A percentile compares a stretch with the other conserved stretches of the same genome.
These are phyloP conservation scores for Cephus pulcher DNA, from an alignment of 2,888 invertebrate genomes.

Conservation along the genomic window DNA sequence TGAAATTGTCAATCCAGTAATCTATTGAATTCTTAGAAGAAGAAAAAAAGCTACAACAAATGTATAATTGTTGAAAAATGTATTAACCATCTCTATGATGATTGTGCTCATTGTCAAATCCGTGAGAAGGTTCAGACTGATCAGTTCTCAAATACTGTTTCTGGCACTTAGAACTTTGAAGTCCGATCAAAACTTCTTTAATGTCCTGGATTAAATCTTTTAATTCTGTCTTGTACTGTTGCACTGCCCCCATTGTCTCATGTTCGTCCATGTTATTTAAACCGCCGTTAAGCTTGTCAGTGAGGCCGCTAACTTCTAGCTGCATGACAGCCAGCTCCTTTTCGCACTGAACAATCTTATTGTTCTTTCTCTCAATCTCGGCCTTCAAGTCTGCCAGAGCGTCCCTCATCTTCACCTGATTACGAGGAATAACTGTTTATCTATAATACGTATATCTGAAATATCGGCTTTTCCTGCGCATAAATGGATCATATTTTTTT, in stretches of 20 bases:
- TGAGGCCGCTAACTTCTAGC: conserved; percentile 35
- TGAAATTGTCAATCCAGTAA: conserved; percentile 18
- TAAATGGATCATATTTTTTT: neutral
- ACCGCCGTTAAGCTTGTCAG: conserved; percentile 35
- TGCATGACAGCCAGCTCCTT: conserved; percentile 35
- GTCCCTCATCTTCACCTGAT: conserved; percentile 37
- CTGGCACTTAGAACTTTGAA: neutral
- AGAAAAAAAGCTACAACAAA: neutral
- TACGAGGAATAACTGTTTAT: neutral
- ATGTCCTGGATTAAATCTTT: conserved; percentile 32
- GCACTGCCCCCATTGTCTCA: conserved; percentile 10
- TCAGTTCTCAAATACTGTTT: neutral
- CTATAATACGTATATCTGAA: neutral
- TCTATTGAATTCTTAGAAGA: neutral
- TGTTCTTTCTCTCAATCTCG: conserved; percentile 39
- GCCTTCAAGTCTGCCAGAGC: conserved; percentile 30
- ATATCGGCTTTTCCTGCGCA: neutral
- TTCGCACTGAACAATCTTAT: conserved; percentile 38
- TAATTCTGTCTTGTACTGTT: conserved; percentile 36
- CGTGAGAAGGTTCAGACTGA: neutral
- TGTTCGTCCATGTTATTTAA: conserved; percentile 39
- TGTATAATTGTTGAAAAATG: neutral
- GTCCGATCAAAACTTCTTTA: conserved; percentile 11
- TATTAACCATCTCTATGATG: neutral
- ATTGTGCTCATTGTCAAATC: neutral